These are phyloP conservation scores for Leontopithecus rosalia DNA, from an alignment of 2,797 vertebrate genomes.

Conservation along the genomic window DNA sequence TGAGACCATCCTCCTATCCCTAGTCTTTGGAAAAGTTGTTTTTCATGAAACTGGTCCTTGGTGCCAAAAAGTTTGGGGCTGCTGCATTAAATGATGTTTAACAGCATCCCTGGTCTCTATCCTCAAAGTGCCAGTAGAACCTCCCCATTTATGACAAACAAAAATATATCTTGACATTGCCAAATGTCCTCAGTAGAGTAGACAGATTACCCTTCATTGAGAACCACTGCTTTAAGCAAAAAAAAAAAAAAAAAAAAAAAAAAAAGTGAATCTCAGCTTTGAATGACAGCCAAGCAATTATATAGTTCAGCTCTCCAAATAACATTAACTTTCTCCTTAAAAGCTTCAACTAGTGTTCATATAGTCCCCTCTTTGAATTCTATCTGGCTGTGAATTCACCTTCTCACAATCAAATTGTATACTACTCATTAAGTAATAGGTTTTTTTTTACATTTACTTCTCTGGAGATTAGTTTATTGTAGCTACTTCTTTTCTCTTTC, in stretches of 20 bases:
- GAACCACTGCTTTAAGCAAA: background rate
- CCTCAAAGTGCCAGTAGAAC: background rate
- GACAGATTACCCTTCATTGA: background rate
- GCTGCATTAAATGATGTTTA: background rate
- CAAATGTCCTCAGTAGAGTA: background rate
- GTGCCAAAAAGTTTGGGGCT: no score
- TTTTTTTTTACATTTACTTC: background rate
- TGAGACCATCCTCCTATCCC: background rate
- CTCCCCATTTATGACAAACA: background rate
- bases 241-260: background rate
- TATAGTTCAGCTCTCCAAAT: background rate
- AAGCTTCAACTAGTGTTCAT: background rate
- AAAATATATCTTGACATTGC: background rate
- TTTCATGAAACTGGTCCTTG: background rate
- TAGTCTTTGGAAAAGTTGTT: background rate
- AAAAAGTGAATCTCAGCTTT: constrained; percentile 2
- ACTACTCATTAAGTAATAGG: background rate
- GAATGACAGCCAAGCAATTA: background rate
- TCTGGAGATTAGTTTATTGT: background rate
- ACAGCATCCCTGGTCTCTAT: background rate
- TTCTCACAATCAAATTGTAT: background rate
- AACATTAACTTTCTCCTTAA: background rate
- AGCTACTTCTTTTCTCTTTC: background rate
- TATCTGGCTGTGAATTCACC: background rate
- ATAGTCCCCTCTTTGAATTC: background rate